These are phyloP conservation scores for Parapsyche elsis DNA, from an alignment of 1,140 invertebrate species.

Conservation along the genomic window DNA sequence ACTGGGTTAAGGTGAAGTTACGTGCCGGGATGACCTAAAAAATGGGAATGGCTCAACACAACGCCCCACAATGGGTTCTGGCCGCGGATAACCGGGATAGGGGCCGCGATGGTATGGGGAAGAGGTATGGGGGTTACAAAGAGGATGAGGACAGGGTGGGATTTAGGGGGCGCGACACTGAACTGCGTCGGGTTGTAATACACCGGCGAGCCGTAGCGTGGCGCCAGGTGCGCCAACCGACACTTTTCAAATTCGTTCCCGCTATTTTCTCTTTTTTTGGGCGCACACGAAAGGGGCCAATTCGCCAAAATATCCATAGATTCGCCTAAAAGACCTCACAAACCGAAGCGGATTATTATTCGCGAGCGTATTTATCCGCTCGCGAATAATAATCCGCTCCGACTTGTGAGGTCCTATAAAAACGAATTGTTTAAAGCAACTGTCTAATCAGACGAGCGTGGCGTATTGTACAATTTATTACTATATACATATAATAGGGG, in stretches of 20 bases:
- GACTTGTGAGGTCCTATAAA: too few species aligned
- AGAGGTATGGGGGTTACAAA: neutral
- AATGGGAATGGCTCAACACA: slow-evolving; percentile 42
- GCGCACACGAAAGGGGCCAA: too few species aligned
- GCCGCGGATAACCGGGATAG: slow-evolving; percentile 31
- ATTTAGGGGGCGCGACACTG: neutral
- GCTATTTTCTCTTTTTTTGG: neutral
- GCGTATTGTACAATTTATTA: too few species aligned
- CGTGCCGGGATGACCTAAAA: slow-evolving; percentile 42
- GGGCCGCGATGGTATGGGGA: neutral
- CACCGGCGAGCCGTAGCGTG: neutral
- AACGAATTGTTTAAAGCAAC: too few species aligned
- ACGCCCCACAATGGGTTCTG: slow-evolving; percentile 33
- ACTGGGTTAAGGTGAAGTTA: slow-evolving; percentile 47
- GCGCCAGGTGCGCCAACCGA: neutral
- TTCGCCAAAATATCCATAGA: too few species aligned
- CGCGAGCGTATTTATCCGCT: too few species aligned
- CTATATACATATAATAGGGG: too few species aligned
- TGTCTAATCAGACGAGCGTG: too few species aligned
- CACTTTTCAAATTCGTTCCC: neutral
- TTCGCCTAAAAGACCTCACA: too few species aligned
- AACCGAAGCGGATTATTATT: too few species aligned
- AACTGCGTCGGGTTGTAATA: neutral
- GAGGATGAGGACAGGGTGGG: neutral
- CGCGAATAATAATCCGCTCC: too few species aligned